Conservation (phyloP, 2,797 vertebrate genomes). For the Gallinago nigripennis region DNA sequence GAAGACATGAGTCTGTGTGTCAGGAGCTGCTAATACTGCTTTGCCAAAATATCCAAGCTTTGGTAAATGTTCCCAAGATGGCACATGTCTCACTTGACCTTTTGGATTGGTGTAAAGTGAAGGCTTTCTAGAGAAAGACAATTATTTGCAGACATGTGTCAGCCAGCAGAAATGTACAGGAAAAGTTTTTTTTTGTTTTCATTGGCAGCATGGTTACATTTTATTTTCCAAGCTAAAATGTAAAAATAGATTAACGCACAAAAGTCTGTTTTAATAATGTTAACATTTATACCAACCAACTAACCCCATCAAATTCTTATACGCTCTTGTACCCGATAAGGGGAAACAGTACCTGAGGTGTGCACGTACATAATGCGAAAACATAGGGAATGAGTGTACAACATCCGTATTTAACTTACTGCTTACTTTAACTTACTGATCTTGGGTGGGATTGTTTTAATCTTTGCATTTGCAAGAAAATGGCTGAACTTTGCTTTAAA, state of each 20-base stretch:
- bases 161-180: constrained; percentile 65
- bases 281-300: neutral
- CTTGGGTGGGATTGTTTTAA: neutral
- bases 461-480: neutral
- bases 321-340: neutral
- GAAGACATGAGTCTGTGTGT: neutral
- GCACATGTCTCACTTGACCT: neutral
- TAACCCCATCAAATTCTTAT: neutral
- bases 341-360: neutral
- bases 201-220: constrained; percentile 34
- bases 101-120: neutral
- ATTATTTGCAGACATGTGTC: constrained; percentile 56
- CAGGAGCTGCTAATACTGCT: neutral
- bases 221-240: constrained; percentile 25
- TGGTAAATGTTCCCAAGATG: neutral
- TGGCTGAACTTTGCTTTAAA: neutral
- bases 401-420: neutral
- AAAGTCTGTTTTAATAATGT: neutral
- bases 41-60: neutral
- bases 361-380: neutral
- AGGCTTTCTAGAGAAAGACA: constrained; percentile 22
- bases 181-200: constrained; percentile 51
- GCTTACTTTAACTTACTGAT: neutral
- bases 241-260: constrained; percentile 57
- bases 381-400: neutral